Evolutionary conservation across 2,113 vertebrate genomes (phyloP).

Genomic region (Kobus ellipsiprymnus): DNA sequence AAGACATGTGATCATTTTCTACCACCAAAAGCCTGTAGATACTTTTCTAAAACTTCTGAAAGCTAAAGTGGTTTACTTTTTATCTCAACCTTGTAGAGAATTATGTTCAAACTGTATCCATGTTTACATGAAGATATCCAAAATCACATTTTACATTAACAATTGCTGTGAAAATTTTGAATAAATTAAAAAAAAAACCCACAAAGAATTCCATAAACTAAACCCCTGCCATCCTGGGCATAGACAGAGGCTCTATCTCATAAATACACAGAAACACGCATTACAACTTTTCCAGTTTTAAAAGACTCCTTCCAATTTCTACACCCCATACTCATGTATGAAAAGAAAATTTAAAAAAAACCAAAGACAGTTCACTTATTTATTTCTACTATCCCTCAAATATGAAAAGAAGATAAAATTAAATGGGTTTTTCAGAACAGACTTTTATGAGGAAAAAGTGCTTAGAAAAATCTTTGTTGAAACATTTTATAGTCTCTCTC

Average conservation of each 20-base stretch:
- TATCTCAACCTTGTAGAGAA: not conserved
- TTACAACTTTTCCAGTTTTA: not conserved
- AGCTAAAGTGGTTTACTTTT: not conserved
- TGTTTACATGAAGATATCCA: not conserved
- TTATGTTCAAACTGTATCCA: not conserved
- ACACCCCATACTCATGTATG: not conserved
- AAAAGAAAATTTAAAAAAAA: not conserved
- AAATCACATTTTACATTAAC: not conserved
- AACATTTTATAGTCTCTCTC: not conserved
- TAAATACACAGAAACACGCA: not conserved
- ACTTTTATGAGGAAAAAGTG: not conserved
- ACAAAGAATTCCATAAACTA: not conserved
- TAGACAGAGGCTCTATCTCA: not conserved
- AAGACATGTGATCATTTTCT: not conserved
- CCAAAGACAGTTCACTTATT: not conserved
- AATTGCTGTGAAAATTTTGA: not conserved
- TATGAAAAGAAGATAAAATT: not conserved
- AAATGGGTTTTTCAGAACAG: constrained; percentile 12
- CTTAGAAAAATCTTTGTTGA: not conserved
- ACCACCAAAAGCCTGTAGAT: not conserved
- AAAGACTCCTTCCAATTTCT: not conserved
- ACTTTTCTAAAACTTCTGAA: not conserved
- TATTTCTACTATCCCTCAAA: not conserved
- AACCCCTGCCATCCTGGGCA: not conserved
- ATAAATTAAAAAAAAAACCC: not conserved